Evolutionary conservation across 2,888 invertebrate species (phyloP).

Genomic region (Rotaria macrura): DNA sequence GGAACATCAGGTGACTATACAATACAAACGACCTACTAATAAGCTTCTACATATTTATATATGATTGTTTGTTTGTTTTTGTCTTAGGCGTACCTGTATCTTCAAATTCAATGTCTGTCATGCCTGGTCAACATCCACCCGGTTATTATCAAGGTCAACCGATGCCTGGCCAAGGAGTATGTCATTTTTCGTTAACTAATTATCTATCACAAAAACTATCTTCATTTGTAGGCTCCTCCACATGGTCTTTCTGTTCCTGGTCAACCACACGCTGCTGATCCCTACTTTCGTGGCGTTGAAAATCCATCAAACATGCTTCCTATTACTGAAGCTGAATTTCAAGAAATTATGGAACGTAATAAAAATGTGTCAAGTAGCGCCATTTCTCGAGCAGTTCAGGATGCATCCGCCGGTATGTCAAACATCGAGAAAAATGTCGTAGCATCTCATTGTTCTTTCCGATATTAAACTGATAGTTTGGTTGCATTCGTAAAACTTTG

Average conservation of each 20-base stretch:
- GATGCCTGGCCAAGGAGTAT: not conserved
- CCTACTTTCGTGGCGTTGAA: constrained; percentile 21
- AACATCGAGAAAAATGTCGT: too few species aligned
- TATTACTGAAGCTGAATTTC: constrained; percentile 76
- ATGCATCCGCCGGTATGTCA: constrained; percentile 73
- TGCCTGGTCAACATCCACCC: not conserved
- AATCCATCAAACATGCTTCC: constrained; percentile 21
- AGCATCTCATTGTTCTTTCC: too few species aligned
- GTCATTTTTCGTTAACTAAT: not conserved
- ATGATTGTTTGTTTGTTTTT: not conserved
- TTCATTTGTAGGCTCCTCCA: not conserved
- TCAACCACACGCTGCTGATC: not conserved
- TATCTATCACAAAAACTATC: not conserved
- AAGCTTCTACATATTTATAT: not conserved
- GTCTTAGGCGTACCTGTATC: not conserved
- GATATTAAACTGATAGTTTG: too few species aligned
- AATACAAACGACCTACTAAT: not conserved
- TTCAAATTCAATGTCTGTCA: not conserved
- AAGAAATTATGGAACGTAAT: constrained; percentile 92
- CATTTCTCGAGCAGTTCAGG: constrained; percentile 87
- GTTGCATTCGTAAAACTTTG: too few species aligned
- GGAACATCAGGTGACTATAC: not conserved
- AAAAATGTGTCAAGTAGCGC: constrained; percentile 93
- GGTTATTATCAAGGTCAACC: not conserved
- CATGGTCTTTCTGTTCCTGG: not conserved